Percentiles rank a stretch among this genome's conserved stretches.
These are phyloP conservation scores for Chondrosia reniformis DNA, from an alignment of 37 sponge, comb jelly and placozoan species.

Conservation along the genomic window DNA sequence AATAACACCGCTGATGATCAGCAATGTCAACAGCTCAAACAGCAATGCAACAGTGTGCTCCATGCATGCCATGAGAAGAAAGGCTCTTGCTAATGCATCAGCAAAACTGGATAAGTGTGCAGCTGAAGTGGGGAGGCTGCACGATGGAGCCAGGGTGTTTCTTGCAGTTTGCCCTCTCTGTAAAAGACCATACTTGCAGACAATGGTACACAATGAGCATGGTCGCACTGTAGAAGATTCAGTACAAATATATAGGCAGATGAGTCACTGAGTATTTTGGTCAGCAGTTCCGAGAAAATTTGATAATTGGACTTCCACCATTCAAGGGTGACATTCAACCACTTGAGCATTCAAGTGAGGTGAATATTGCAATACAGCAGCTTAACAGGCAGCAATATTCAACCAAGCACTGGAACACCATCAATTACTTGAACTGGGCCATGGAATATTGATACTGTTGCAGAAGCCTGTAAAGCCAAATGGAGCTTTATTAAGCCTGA, in stretches of 20 bases:
- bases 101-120: not conserved
- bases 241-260: not conserved
- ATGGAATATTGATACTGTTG: conserved; percentile 8
- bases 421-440: conserved; percentile 12
- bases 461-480: conserved; percentile 14
- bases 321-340: not conserved
- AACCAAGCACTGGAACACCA: conserved; percentile 13
- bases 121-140: conserved; percentile 6
- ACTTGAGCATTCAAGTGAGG: not conserved
- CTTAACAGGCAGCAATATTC: conserved; percentile 18
- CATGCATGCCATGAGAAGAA: conserved; percentile 8
- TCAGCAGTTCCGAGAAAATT: too few relatives aligned
- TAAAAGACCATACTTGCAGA: not conserved
- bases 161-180: not conserved
- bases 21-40: too few relatives aligned
- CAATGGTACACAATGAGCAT: conserved; percentile 7
- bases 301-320: not conserved
- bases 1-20: conserved; percentile 2
- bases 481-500: conserved; percentile 15
- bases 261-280: too few relatives aligned
- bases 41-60: conserved; percentile 13
- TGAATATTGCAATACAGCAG: conserved; percentile 12
- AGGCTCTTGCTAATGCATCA: conserved; percentile 6
- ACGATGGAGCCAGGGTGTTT: conserved; percentile 16
- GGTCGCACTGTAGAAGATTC: conserved; percentile 7